These are phyloP conservation scores for Protonemura montana DNA, from an alignment of 2,888 invertebrate genomes.

Conservation along the genomic window DNA sequence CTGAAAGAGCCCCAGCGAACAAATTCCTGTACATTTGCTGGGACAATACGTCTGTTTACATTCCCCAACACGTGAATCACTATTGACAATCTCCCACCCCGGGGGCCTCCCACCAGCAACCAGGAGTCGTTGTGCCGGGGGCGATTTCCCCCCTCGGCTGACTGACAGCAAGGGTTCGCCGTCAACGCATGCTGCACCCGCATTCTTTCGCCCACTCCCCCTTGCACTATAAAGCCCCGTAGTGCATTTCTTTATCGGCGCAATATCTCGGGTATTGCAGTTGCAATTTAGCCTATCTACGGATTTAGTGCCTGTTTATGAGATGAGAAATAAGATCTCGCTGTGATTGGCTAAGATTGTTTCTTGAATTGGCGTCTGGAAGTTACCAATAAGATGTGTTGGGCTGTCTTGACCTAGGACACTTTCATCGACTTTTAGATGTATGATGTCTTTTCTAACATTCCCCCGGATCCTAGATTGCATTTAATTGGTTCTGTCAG, in stretches of 20 bases:
- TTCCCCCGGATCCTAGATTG: too few relatives aligned
- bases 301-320: too few relatives aligned
- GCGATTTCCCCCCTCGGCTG: neutral
- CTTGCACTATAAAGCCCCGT: neutral
- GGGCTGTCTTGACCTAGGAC: too few relatives aligned
- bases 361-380: too few relatives aligned
- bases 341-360: too few relatives aligned
- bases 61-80: slow-evolving; percentile 26
- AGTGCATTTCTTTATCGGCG: neutral
- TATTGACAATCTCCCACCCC: neutral
- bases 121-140: neutral
- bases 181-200: neutral
- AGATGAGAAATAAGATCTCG: too few relatives aligned
- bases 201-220: neutral
- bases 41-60: slow-evolving; percentile 20
- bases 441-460: too few relatives aligned
- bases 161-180: neutral
- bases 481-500: too few relatives aligned
- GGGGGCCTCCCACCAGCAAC: neutral
- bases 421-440: too few relatives aligned
- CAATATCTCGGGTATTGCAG: neutral
- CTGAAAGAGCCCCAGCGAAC: neutral
- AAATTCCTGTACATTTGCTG: neutral
- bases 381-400: too few relatives aligned
- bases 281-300: too few relatives aligned